phyloP scores from a whole-genome alignment of 2,888 invertebrate species.

The Ectemnius continuus region DNA sequence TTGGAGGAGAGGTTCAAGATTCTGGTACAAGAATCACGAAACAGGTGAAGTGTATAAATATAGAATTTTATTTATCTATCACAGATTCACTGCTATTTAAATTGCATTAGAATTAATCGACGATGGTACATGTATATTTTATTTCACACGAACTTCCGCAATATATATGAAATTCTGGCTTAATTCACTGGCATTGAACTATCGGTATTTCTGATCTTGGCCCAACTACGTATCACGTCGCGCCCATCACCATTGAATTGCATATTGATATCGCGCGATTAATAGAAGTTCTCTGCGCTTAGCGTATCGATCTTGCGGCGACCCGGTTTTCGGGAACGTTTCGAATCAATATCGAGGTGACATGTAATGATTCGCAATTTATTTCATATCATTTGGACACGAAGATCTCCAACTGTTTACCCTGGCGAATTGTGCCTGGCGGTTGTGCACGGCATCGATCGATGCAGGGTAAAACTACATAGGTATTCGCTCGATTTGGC shows the following conservation, averaged over 20 bases:
- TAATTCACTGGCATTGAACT: no score
- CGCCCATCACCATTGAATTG: neutral
- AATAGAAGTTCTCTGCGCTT: neutral
- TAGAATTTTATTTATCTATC: no score
- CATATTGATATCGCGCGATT: no score
- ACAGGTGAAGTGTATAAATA: conserved; percentile 61
- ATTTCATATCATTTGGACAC: conserved; percentile 14
- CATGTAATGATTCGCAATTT: conserved; percentile 25
- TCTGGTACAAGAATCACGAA: conserved; percentile 69
- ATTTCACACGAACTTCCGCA: no score
- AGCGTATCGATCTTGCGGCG: conserved; percentile 30
- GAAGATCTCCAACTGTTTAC: conserved; percentile 39
- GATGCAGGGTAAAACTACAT: conserved; percentile 8
- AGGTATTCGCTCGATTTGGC: conserved; percentile 25
- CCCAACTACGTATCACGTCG: neutral
- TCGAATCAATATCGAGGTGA: conserved; percentile 58
- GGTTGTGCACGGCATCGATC: conserved; percentile 45
- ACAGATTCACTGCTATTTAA: no score
- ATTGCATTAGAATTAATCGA: no score
- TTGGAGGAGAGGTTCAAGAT: conserved; percentile 72
- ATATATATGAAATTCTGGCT: no score
- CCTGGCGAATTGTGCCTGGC: conserved; percentile 29
- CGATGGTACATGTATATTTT: no score
- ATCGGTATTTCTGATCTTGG: neutral
- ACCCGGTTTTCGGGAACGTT: conserved; percentile 57